Evolutionary conservation across 2,113 vertebrate species (phyloP).

Genomic region (Accipiter cooperii): DNA sequence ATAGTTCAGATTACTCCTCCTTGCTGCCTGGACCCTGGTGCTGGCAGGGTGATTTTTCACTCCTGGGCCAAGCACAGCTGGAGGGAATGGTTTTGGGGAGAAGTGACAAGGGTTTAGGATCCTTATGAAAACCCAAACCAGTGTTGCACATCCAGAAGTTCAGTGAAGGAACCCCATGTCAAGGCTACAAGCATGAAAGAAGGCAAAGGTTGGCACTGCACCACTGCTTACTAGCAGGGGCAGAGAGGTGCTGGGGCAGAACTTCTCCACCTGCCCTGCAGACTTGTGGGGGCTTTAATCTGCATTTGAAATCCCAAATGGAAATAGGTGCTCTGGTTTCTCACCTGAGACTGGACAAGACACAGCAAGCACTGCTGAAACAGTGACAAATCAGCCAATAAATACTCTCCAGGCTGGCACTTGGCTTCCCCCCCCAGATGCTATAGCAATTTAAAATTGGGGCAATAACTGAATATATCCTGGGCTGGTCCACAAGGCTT

Average conservation of each 20-base stretch:
- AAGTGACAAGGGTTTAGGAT: not conserved
- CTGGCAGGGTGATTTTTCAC: not conserved
- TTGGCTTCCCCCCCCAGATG: not conserved
- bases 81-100: not conserved
- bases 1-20: not conserved
- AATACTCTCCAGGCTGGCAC: not conserved
- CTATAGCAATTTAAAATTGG: not conserved
- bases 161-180: not conserved
- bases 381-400: not conserved
- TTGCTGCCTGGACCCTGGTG: not conserved
- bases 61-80: not conserved
- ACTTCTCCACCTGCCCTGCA: not conserved
- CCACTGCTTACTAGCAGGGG: not conserved
- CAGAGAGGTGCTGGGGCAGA: not conserved
- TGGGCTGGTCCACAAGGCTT: not conserved
- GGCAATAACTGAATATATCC: not conserved
- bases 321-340: not conserved
- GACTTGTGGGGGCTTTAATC: not conserved
- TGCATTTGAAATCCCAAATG: not conserved
- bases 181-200: not conserved
- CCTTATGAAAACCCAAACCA: not conserved
- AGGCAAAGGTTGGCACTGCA: not conserved
- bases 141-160: not conserved
- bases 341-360: not conserved
- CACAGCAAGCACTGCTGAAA: not conserved